Evolutionary conservation across 2,113 vertebrate species (phyloP).

Genomic region (Nycticebus coucang): DNA sequence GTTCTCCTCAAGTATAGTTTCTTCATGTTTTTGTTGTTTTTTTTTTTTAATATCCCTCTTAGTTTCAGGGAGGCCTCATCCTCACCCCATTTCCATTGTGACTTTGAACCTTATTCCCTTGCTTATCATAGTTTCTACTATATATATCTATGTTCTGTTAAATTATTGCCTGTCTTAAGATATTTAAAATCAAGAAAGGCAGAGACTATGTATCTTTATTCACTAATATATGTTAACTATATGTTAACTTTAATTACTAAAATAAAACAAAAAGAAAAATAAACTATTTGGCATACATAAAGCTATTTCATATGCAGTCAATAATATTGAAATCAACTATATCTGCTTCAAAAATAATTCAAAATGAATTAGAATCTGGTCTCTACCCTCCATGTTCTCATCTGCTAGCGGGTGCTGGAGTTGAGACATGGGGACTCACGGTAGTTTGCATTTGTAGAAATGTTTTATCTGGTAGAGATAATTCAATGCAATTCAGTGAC

Average conservation of each 20-base stretch:
- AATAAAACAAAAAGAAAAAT: not conserved
- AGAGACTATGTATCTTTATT: not conserved
- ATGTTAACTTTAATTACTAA: not conserved
- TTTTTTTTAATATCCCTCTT: not conserved
- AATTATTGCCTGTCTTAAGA: not conserved
- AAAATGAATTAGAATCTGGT: not conserved
- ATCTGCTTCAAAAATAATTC: not conserved
- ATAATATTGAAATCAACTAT: not conserved
- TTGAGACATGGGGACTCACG: rapidly evolving
- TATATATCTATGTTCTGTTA: not conserved
- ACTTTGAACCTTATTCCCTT: not conserved
- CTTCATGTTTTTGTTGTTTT: not conserved
- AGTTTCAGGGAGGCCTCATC: not conserved
- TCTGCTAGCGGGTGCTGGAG: not conserved
- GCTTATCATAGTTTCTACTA: not conserved
- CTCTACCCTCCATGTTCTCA: not conserved
- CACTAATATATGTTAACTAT: not conserved
- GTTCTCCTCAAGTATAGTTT: not conserved
- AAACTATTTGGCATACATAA: not conserved
- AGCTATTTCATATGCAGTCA: not conserved
- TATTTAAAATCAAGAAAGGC: not conserved
- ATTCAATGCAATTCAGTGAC: not conserved
- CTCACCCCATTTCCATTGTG: not conserved
- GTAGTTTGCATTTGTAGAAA: not conserved
- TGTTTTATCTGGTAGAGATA: not conserved